Percentiles rank a stretch among this genome's conserved stretches.
Evolutionary conservation across 1,140 invertebrate genomes (phyloP).

Genomic region (Eueides isabella): DNA sequence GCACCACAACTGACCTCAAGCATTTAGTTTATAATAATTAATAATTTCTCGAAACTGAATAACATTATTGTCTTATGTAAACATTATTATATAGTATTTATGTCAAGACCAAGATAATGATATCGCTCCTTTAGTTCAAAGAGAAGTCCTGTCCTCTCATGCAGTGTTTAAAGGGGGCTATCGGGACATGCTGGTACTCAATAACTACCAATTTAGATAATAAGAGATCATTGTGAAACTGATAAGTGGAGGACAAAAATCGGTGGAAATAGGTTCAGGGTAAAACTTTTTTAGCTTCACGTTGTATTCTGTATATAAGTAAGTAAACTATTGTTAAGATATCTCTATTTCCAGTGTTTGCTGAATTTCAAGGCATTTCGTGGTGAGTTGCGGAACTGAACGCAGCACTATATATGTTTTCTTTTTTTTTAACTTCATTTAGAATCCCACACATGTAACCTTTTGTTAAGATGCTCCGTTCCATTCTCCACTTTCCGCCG

Average conservation of each 20-base stretch:
- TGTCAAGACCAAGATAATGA: constrained; percentile 8
- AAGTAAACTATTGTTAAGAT: too few relatives aligned
- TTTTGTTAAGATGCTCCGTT: too few relatives aligned
- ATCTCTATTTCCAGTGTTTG: too few relatives aligned
- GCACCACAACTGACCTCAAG: too few relatives aligned
- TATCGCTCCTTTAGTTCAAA: constrained; percentile 1
- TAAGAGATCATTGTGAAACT: neutral
- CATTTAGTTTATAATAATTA: neutral
- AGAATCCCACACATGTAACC: too few relatives aligned
- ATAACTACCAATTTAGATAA: neutral
- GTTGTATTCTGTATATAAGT: too few relatives aligned
- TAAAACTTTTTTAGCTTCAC: too few relatives aligned
- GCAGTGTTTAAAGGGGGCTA: constrained; percentile 5
- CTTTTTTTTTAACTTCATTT: too few relatives aligned
- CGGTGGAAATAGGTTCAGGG: neutral
- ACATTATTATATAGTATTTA: neutral
- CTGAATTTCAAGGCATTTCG: too few relatives aligned
- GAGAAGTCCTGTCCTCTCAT: neutral
- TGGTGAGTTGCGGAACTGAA: too few relatives aligned
- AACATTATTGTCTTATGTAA: neutral
- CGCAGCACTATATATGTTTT: too few relatives aligned
- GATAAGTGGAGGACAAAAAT: neutral
- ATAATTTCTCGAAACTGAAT: neutral
- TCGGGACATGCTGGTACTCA: neutral
- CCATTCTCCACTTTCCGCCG: too few relatives aligned